A percentile compares a stretch with the other conserved stretches of the same genome.
Evolutionary conservation across 2,888 invertebrate genomes (phyloP).

Genomic region (Chirona hameri): DNA sequence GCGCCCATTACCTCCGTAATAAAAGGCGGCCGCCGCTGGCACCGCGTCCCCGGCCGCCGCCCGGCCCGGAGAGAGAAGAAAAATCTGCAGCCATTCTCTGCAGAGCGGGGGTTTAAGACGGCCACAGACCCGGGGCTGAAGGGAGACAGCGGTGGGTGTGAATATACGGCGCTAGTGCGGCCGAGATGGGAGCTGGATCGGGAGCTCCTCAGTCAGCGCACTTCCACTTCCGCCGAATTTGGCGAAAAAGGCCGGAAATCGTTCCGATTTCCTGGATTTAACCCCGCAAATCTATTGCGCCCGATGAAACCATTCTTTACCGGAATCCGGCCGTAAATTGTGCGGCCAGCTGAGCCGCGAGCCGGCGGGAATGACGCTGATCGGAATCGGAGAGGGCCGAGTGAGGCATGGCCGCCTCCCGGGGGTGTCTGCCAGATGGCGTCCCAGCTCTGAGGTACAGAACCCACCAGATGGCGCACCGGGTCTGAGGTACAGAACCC

Average conservation of each 20-base stretch:
- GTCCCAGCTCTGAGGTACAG: neutral
- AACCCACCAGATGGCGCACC: no score
- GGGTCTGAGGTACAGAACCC: no score
- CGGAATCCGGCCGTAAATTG: neutral
- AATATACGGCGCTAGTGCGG: no score
- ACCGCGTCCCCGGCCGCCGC: neutral
- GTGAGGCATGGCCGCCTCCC: neutral
- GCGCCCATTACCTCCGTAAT: neutral
- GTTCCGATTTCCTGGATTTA: neutral
- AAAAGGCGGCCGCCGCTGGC: neutral
- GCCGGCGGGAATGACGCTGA: neutral
- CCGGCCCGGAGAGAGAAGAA: neutral
- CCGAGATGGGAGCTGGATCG: no score
- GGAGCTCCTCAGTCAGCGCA: neutral
- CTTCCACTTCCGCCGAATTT: neutral
- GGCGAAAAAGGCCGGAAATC: neutral
- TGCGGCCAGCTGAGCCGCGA: neutral
- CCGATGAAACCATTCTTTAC: slow-evolving; percentile 24
- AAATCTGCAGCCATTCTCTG: neutral
- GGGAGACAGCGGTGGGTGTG: neutral
- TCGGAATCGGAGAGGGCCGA: neutral
- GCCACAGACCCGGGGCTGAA: neutral
- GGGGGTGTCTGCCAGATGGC: neutral
- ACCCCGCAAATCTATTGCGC: neutral
- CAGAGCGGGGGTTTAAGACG: neutral